A percentile compares a stretch with the other conserved stretches of the same genome.
These are phyloP conservation scores for Pundamilia nyererei DNA, from an alignment of 2,113 vertebrate species.

Conservation along the genomic window DNA sequence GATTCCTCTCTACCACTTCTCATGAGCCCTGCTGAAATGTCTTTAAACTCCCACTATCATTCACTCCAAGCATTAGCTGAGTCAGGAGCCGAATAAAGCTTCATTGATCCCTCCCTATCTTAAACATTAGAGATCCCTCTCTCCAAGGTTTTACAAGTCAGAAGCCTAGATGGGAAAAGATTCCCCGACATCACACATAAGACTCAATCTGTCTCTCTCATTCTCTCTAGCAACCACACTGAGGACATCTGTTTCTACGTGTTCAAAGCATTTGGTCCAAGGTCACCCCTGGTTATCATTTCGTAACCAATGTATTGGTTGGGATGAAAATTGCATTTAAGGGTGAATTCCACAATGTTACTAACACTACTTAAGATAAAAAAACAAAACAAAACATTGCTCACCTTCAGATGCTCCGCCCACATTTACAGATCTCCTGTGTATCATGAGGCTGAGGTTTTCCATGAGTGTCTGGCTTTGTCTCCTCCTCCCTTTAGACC, in stretches of 20 bases:
- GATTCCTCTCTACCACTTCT: neutral
- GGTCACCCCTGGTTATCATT: neutral
- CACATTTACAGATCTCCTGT: neutral
- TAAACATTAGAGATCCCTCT: neutral
- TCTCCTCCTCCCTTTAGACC: neutral
- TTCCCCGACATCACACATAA: neutral
- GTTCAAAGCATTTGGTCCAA: neutral
- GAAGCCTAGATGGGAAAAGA: rapidly evolving
- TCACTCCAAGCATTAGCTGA: neutral
- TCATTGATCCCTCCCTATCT: neutral
- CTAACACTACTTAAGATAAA: neutral
- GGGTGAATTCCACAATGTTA: neutral
- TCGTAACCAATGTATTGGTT: rapidly evolving
- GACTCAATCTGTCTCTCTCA: neutral
- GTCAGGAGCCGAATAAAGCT: neutral
- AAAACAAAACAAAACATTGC: neutral
- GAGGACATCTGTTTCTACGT: neutral
- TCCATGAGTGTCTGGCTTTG: neutral
- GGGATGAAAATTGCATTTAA: neutral
- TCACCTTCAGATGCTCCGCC: neutral
- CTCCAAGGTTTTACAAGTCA: neutral
- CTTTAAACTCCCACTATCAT: neutral
- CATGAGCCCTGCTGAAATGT: neutral
- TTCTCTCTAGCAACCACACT: neutral
- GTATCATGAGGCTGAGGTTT: neutral